Evolutionary conservation across 2,888 invertebrate species (phyloP).

Genomic region (Heteromurus nitidus): DNA sequence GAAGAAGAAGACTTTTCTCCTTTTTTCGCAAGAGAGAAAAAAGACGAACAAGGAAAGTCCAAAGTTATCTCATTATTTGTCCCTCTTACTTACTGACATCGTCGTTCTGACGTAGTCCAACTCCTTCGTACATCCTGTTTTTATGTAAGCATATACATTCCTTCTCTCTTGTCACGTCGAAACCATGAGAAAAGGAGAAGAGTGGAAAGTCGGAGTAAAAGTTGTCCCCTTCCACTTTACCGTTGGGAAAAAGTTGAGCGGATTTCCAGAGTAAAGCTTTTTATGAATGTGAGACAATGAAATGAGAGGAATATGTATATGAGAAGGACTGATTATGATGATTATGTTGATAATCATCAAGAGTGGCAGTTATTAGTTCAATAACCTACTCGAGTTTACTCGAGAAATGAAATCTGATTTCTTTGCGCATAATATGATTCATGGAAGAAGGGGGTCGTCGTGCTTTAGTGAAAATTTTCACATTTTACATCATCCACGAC

Average conservation of each 20-base stretch:
- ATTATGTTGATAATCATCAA: slow-evolving; percentile 6
- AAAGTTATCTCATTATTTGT: slow-evolving; percentile 67
- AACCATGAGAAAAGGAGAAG: neutral
- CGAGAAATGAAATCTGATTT: too few species aligned
- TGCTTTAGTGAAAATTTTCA: too few species aligned
- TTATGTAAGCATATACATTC: neutral
- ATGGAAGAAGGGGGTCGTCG: too few species aligned
- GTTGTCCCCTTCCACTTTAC: too few species aligned
- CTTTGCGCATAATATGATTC: too few species aligned
- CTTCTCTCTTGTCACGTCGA: slow-evolving; percentile 6
- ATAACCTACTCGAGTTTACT: too few species aligned
- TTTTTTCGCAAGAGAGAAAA: slow-evolving; percentile 29
- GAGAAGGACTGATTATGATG: slow-evolving; percentile 10
- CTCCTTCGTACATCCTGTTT: slow-evolving; percentile 6
- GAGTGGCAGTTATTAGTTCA: neutral
- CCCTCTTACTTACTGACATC: slow-evolving; percentile 52
- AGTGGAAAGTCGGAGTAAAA: neutral
- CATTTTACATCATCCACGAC: too few species aligned
- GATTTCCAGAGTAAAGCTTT: neutral
- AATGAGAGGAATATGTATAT: neutral
- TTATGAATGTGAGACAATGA: slow-evolving; percentile 8
- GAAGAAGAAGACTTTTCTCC: slow-evolving; percentile 27
- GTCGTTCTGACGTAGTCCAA: slow-evolving; percentile 36
- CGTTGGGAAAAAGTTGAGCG: neutral
- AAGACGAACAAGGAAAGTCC: slow-evolving; percentile 54